Conservation (phyloP, 2,888 invertebrate genomes). For the Bellardia pandia region DNA sequence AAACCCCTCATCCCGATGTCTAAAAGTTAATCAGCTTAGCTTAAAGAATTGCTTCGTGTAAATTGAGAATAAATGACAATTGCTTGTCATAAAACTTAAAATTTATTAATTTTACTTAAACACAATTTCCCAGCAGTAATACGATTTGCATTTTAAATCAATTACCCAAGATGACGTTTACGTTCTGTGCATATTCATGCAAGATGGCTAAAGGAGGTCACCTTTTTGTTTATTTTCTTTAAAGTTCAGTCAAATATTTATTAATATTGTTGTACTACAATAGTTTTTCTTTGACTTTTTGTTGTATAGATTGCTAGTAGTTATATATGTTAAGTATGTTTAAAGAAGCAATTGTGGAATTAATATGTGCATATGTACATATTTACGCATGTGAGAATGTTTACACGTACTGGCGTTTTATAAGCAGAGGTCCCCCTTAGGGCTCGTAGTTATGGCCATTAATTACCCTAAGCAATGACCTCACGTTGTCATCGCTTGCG, state of each 20-base stretch:
- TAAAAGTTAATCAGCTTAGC: no score
- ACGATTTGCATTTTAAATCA: neutral
- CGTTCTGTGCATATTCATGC: neutral
- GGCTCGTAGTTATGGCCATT: slow-evolving; percentile 28
- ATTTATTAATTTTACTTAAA: no score
- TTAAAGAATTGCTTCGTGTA: no score
- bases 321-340: neutral
- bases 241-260: slow-evolving; percentile 12
- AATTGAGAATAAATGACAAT: no score
- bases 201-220: neutral
- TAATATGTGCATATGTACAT: neutral
- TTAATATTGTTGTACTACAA: neutral
- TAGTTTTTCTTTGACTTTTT: neutral
- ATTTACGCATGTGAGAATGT: neutral
- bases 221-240: slow-evolving; percentile 17
- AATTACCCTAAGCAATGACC: slow-evolving; percentile 61
- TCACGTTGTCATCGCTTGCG: slow-evolving; percentile 37
- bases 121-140: no score
- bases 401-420: neutral
- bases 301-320: neutral
- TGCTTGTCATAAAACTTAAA: no score
- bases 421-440: slow-evolving; percentile 6
- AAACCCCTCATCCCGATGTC: no score
- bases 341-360: neutral
- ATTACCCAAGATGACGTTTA: neutral